These are phyloP conservation scores for Heteromurus nitidus DNA, from an alignment of 2,888 invertebrate genomes.

Conservation along the genomic window DNA sequence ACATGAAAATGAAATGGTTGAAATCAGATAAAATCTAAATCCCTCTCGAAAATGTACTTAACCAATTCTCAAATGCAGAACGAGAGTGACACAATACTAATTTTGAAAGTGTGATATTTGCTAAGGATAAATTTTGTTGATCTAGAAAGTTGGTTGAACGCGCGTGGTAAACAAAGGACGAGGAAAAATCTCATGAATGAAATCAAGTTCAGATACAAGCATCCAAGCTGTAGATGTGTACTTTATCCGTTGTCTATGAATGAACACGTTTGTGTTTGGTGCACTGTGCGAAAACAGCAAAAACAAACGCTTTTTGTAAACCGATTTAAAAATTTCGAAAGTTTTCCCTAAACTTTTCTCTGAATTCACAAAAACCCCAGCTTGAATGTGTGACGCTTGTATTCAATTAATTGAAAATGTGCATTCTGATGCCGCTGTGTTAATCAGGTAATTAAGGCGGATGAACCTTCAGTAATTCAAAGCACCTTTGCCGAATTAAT, in stretches of 20 bases:
- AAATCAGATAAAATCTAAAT: too few relatives aligned
- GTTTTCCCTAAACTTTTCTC: not conserved
- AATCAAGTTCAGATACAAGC: conserved; percentile 9
- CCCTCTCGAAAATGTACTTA: not conserved
- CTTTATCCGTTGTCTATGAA: too few relatives aligned
- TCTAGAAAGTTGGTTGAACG: conserved; percentile 40
- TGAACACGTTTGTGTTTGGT: not conserved
- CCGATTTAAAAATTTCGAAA: not conserved
- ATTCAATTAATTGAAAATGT: not conserved
- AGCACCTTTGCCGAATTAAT: too few relatives aligned
- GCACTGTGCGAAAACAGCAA: not conserved
- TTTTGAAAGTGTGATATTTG: conserved; percentile 47
- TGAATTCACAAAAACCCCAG: not conserved
- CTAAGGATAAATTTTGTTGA: conserved; percentile 15
- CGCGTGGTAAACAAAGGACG: conserved; percentile 9
- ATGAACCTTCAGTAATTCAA: not conserved
- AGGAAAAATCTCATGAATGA: not conserved
- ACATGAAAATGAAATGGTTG: not conserved
- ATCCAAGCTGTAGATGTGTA: too few relatives aligned
- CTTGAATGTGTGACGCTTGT: not conserved
- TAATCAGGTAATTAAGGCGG: conserved; percentile 12
- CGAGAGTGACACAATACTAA: conserved; percentile 4
- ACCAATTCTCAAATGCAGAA: conserved; percentile 7
- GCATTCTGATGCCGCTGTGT: not conserved
- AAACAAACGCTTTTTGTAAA: not conserved